Evolutionary conservation across 2,888 invertebrate species (phyloP).

Genomic region (Mylabris sibirica): DNA sequence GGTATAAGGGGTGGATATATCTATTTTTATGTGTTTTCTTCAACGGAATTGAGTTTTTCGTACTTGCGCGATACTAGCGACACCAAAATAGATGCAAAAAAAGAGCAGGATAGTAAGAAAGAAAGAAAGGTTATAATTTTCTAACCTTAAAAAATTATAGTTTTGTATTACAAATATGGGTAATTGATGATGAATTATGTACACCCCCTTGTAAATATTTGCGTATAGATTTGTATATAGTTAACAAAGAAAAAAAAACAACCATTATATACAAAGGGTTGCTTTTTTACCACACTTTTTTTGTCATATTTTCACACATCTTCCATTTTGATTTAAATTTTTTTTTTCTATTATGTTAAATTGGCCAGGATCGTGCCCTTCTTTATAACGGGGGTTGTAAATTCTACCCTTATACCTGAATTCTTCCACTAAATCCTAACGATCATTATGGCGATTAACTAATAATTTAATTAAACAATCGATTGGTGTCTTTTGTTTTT

Average conservation of each 20-base stretch:
- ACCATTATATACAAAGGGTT: not conserved
- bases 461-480: not conserved
- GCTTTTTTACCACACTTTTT: not conserved
- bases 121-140: not conserved
- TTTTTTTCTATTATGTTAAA: not conserved
- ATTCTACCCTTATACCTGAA: not conserved
- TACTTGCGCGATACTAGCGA: not conserved
- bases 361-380: not conserved
- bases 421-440: not conserved
- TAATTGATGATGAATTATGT: slow-evolving; percentile 1
- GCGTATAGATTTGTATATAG: not conserved
- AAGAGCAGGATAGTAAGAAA: not conserved
- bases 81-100: not conserved
- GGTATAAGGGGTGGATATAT: not conserved
- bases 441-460: not conserved
- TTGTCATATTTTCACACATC: not conserved
- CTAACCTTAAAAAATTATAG: slow-evolving; percentile 8
- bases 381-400: not conserved
- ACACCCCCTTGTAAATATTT: slow-evolving; percentile 9
- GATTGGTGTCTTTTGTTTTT: not conserved
- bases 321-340: not conserved
- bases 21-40: not conserved
- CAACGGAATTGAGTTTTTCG: not conserved
- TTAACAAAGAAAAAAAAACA: not conserved
- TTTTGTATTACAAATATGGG: not conserved